Evolutionary conservation across 2,888 invertebrate species (phyloP).

Genomic region (Oxyscelio sp.): DNA sequence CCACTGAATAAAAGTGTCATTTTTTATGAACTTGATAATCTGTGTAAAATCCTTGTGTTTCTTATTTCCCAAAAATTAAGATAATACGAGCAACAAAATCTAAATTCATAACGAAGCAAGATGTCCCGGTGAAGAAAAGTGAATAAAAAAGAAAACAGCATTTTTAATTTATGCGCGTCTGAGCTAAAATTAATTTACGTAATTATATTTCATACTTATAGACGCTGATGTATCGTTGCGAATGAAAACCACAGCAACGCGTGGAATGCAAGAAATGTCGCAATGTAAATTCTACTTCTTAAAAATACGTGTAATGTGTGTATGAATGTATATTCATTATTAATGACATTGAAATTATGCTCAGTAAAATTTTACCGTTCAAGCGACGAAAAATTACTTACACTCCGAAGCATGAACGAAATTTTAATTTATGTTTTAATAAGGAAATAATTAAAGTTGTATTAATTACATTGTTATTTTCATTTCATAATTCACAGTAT

Average conservation of each 20-base stretch:
- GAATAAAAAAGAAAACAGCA: conserved; percentile 18
- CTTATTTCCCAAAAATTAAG: conserved; percentile 53
- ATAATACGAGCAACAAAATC: conserved; percentile 44
- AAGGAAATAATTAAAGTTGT: conserved; percentile 51
- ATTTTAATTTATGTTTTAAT: conserved; percentile 15
- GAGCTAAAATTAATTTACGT: conserved; percentile 63
- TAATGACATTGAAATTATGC: conserved; percentile 39
- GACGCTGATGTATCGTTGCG: conserved; percentile 41
- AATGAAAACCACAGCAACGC: conserved; percentile 36
- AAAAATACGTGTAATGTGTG: conserved; percentile 43
- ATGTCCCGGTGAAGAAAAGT: conserved; percentile 1
- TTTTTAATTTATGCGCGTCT: conserved; percentile 46
- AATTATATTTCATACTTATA: conserved; percentile 63
- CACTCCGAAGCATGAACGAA: conserved; percentile 20
- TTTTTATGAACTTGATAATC: conserved; percentile 54
- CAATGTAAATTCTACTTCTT: conserved; percentile 55
- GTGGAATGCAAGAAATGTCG: conserved; percentile 46
- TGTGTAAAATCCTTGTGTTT: conserved; percentile 40
- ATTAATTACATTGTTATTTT: no score
- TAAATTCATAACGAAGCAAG: conserved; percentile 43
- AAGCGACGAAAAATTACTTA: conserved; percentile 19
- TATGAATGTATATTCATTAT: conserved; percentile 31
- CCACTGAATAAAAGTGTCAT: conserved; percentile 51
- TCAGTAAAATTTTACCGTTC: conserved; percentile 7
- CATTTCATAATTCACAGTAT: no score